phyloP scores from a whole-genome alignment of 1,140 invertebrate species.

The Chrysomallon squamiferum region DNA sequence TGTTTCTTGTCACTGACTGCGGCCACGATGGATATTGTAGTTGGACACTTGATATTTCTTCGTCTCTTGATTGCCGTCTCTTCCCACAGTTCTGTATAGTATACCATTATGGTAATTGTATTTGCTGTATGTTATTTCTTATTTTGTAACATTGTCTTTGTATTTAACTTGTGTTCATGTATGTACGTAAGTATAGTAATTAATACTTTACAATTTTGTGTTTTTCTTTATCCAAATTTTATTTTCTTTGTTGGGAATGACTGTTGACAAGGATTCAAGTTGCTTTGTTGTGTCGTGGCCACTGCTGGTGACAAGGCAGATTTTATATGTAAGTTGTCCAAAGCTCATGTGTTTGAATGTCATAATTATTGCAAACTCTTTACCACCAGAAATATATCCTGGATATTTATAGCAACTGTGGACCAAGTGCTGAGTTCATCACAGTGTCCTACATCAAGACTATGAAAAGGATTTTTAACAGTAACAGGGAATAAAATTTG shows the following conservation, averaged over 20 bases:
- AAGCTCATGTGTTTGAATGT: conserved; percentile 12
- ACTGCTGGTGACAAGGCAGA: conserved; percentile 9
- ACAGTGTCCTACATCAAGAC: not conserved
- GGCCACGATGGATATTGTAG: conserved; percentile 7
- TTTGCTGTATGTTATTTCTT: not conserved
- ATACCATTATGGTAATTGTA: not conserved
- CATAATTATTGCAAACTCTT: conserved; percentile 13
- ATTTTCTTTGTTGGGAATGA: no score
- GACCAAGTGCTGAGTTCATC: conserved; percentile 2
- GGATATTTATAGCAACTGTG: not conserved
- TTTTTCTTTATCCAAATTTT: no score
- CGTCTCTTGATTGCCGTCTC: not conserved
- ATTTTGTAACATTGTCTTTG: not conserved
- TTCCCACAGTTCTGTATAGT: not conserved
- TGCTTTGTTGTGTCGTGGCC: conserved; percentile 8
- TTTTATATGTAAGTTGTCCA: conserved; percentile 11
- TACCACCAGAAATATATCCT: not conserved
- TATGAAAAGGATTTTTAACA: no score
- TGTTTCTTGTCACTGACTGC: conserved; percentile 15
- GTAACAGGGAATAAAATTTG: no score
- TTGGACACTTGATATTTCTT: not conserved
- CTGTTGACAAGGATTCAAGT: no score
- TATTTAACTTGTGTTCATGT: not conserved
- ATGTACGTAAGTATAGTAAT: no score
- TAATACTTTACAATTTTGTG: no score